Evolutionary conservation across 1,140 invertebrate genomes (phyloP).

Genomic region (Listronotus oregonensis): DNA sequence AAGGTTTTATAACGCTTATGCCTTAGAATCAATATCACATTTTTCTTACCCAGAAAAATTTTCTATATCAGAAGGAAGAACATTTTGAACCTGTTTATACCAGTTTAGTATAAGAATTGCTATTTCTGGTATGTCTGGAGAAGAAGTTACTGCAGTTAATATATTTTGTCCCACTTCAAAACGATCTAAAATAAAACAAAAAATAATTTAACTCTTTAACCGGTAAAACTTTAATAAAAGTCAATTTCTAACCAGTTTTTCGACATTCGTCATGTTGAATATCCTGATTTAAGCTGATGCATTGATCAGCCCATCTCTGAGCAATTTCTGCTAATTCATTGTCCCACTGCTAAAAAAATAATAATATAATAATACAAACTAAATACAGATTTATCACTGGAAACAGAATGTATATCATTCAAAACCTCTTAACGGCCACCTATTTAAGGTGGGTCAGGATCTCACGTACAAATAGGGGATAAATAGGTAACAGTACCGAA

Average conservation of each 20-base stretch:
- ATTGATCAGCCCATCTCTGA: conserved; percentile 39
- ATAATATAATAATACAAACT: too few relatives aligned
- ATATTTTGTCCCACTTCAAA: conserved; percentile 38
- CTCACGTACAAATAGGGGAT: too few relatives aligned
- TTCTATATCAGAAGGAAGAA: conserved; percentile 34
- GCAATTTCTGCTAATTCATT: conserved; percentile 35
- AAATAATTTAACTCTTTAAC: neutral
- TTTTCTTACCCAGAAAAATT: conserved; percentile 32
- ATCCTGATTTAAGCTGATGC: conserved; percentile 19
- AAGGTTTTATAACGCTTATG: too few relatives aligned
- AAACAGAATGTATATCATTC: too few relatives aligned
- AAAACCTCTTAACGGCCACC: too few relatives aligned
- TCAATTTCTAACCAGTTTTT: conserved; percentile 26
- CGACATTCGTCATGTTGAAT: conserved; percentile 35
- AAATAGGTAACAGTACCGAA: too few relatives aligned
- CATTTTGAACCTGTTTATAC: conserved; percentile 34
- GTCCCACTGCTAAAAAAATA: conserved; percentile 32
- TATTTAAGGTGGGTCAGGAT: too few relatives aligned
- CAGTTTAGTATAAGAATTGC: conserved; percentile 35
- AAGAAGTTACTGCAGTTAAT: conserved; percentile 21
- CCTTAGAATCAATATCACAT: neutral
- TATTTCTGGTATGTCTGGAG: conserved; percentile 24
- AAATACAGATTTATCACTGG: too few relatives aligned
- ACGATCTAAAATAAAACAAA: conserved; percentile 21
- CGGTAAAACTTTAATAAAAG: neutral